Evolutionary conservation across 2,888 invertebrate species (phyloP).

Genomic region (Dasysyrphus albostriatus): DNA sequence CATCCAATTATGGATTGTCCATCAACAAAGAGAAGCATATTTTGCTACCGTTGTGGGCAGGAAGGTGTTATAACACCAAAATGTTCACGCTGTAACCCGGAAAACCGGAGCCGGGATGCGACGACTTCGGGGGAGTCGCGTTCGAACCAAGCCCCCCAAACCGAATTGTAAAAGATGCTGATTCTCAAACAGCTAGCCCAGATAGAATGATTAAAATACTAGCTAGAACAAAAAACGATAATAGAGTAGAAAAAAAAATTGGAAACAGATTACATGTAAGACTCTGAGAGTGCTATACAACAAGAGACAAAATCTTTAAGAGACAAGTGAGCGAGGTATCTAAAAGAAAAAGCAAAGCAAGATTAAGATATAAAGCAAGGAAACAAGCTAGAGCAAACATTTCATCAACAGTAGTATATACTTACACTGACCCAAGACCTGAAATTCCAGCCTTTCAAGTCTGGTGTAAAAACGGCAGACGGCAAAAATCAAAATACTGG

Average conservation of each 20-base stretch:
- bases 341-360: too few species aligned
- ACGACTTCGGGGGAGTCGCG: neutral
- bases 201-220: neutral
- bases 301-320: too few species aligned
- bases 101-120: neutral
- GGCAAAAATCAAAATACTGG: constrained; percentile 6
- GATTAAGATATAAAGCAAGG: neutral
- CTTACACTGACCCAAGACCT: neutral
- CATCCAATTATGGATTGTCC: neutral
- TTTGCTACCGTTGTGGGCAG: constrained; percentile 3
- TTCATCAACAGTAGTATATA: neutral
- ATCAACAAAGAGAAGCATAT: neutral
- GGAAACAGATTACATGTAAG: neutral
- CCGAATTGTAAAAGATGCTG: too few species aligned
- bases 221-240: neutral
- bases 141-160: neutral
- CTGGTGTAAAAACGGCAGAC: constrained; percentile 36
- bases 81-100: neutral
- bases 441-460: neutral
- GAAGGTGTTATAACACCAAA: constrained; percentile 5
- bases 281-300: too few species aligned
- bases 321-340: too few species aligned
- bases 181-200: too few species aligned
- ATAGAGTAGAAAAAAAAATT: neutral
- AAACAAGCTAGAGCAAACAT: neutral